Base-by-base conservation (phyloP, 2,888 invertebrate species). In the Loripinus fragilis region DNA sequence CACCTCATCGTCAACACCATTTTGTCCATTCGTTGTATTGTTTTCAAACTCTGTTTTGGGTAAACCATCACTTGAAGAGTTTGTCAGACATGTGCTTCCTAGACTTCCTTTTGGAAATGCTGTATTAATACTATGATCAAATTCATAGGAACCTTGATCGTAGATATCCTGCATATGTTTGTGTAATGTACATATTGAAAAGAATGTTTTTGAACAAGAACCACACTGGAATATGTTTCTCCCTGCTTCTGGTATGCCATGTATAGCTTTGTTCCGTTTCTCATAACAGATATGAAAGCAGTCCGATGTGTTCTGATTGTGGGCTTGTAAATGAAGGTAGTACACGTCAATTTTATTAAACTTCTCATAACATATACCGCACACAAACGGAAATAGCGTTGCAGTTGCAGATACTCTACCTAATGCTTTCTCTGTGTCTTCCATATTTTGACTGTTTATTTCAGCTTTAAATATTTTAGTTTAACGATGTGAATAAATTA, bases 281-380 rank as follows among this genome's bases (percentile, higher is more conserved):
- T 60, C 60, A 60, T 60, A 33, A 17, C 60, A 60, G 5, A 60
- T 60, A 33, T 60, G 60, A 33, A 60, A 60, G 23, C 60, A 60
- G 33, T 60, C 33, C 2, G 60, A 60, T 20, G 33, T 60, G 60
- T 33, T 33, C 17, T 60, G 60, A 33, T 60, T 33, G 33, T 60
- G 60, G 10, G 60, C 60, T 60, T 60, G 60, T 20, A 60, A 60
- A 60, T 60, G 60, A 7, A 60, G 60, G 28, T 60, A 60, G 28
- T 33, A 60, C 20, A 60, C 12, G 60, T 60, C 33, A 33, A 60
- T 60, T 60, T 60, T 60, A 33, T 60, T 60, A 17, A 60, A 60
- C 33, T 60, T 60, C n/a, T 60, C 60, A 33, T 33, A 60, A 33
- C 60, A 60, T 2, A 60, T 33, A 20, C 60, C 60, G 20, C 60